Percentiles rank a stretch among this genome's conserved stretches.
Conservation (phyloP, 2,888 invertebrate genomes). For the Microplitis manilae region DNA sequence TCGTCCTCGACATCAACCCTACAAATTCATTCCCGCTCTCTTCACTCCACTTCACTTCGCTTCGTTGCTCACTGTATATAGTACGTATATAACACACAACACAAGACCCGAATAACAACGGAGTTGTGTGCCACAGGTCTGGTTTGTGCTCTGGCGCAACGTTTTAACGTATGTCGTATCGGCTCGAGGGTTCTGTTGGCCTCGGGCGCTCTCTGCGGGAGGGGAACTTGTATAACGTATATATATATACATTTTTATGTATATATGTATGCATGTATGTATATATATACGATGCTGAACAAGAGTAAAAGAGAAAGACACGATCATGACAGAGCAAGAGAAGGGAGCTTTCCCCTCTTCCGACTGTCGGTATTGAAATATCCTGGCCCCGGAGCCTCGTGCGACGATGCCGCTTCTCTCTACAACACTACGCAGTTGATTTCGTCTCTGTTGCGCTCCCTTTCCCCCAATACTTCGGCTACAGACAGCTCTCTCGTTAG, state of each 20-base stretch:
- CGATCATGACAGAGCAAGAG: conserved; percentile 15
- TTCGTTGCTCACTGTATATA: conserved; percentile 1
- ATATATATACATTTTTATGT: neutral
- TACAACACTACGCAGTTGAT: conserved; percentile 47
- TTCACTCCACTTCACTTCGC: conserved; percentile 24
- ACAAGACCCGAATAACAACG: conserved; percentile 40
- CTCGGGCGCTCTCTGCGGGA: conserved; percentile 34
- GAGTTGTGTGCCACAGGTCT: conserved; percentile 38
- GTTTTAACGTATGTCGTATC: conserved; percentile 36
- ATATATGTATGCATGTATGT: neutral
- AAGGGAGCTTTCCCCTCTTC: conserved; percentile 48
- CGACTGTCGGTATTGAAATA: conserved; percentile 55
- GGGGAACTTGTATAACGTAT: neutral
- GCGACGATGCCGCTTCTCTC: conserved; percentile 65
- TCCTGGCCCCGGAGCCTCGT: conserved; percentile 62
- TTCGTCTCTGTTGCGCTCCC: conserved; percentile 42
- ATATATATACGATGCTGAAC: neutral
- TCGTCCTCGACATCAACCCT: conserved; percentile 12
- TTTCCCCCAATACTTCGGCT: conserved; percentile 22
- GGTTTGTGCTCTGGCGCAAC: conserved; percentile 33
- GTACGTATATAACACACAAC: conserved; percentile 1
- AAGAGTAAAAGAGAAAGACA: conserved; percentile 20
- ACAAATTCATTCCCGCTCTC: conserved; percentile 30
- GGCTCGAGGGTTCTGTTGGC: conserved; percentile 38
- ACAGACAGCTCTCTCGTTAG: conserved; percentile 20